Evolutionary conservation across 2,797 vertebrate species (phyloP).

Genomic region (Jordanella pulchra): DNA sequence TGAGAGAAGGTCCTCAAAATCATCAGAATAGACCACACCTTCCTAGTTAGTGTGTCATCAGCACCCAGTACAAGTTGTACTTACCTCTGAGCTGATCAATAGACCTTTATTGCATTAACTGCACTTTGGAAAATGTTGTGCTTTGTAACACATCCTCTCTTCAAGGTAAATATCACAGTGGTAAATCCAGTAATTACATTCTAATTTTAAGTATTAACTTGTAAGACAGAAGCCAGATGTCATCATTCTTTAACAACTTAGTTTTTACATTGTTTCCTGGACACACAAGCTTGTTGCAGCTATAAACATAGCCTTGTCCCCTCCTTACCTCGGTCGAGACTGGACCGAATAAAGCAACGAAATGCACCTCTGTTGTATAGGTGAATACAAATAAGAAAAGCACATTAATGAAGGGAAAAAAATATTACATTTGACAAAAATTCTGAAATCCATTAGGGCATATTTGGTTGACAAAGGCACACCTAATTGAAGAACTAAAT

Average conservation of each 20-base stretch:
- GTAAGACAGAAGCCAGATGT: neutral
- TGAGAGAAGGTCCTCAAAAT: slow-evolving; percentile 3
- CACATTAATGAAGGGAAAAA: neutral
- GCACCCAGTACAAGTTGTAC: neutral
- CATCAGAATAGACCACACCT: slow-evolving; percentile 47
- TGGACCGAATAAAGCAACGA: neutral
- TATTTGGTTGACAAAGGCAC: slow-evolving; percentile 4
- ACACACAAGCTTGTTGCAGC: neutral
- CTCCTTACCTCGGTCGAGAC: neutral
- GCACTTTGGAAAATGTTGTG: neutral
- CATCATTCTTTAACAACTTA: neutral
- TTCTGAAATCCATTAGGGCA: neutral
- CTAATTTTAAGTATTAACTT: neutral
- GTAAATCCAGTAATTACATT: neutral
- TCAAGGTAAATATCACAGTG: neutral
- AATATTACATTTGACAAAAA: neutral
- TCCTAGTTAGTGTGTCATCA: slow-evolving; percentile 7
- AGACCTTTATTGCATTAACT: neutral
- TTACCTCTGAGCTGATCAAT: neutral
- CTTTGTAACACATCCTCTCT: neutral
- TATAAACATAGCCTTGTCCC: neutral
- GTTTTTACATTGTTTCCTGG: neutral
- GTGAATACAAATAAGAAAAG: neutral
- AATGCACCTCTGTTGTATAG: neutral
- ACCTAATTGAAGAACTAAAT: neutral